Evolutionary conservation across 1,140 invertebrate species (phyloP), one percentile per base, ranked within the genome.

Genomic region (Zaprionus gabonicus): DNA sequence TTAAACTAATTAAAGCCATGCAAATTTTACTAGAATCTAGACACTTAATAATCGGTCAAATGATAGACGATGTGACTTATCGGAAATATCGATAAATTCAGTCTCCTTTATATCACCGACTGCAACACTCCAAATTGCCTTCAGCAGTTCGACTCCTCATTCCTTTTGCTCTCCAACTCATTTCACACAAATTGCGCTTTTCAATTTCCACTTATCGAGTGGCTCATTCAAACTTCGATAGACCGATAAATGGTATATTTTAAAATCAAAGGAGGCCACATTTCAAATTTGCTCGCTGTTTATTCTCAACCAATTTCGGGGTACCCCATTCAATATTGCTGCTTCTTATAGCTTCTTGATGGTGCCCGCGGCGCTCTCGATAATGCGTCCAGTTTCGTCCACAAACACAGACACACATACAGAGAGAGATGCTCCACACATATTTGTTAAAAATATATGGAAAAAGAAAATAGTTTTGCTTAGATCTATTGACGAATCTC

Each of bases 361-460:
- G 73, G 51, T 12, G 81, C 83, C 62, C 56, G 74, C 71, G 81
- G 83, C 84, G 78, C 65, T 88, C 75, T 75, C 71, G 82, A 88
- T 83, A 88, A 88, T 75, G 83, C 67, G 68, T 88, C 74, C 78
- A 69, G 73, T 87, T 87, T 87, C n/a, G n/a, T n/a, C n/a, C n/a
- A n/a, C 63, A 38, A 60, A 55, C 71, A 69, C 51, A 57, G 20
- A n/a, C 36, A 13, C 31, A 56, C 31, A 55, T 58, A 44, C 25
- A 44, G 3, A 34, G 31, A 34, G 31, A 34, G 9, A 34, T 34
- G 31, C 31, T 34, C 31, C 67, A 23, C 31, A 57, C 57, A 64
- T 77, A 80, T 83, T 80, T 68, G 72, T 78, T 72, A 71, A 78
- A 88, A 88, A 87, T 78, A 64, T 56, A 56, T 31, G 7, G 6